Conservation (phyloP, 2,888 invertebrate genomes). For the Gisinianus flammeolus region DNA sequence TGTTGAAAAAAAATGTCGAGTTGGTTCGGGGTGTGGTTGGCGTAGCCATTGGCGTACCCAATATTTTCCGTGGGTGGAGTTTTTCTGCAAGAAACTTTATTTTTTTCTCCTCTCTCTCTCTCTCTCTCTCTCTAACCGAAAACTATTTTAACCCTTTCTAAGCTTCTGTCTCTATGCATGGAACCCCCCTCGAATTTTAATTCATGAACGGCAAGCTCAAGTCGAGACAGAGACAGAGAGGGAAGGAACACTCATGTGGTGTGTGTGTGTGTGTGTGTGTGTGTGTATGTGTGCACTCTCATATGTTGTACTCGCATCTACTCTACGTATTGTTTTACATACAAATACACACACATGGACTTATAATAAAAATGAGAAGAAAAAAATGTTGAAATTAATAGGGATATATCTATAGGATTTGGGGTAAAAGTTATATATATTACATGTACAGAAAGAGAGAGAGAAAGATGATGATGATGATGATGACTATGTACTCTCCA, state of each 20-base stretch:
- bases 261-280: neutral
- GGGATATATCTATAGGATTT: neutral
- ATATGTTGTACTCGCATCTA: too few species aligned
- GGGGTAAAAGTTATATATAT: neutral
- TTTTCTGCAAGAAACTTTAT: slow-evolving; percentile 33
- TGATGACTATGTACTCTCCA: neutral
- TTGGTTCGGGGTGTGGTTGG: slow-evolving; percentile 39
- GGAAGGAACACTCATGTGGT: neutral
- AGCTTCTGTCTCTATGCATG: neutral
- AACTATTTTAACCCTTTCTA: slow-evolving; percentile 27
- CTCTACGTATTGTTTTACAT: slow-evolving; percentile 5
- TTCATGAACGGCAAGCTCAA: slow-evolving; percentile 23
- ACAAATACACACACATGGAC: neutral
- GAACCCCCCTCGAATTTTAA: slow-evolving; percentile 41
- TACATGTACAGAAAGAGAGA: too few species aligned
- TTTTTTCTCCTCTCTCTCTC: slow-evolving; percentile 29
- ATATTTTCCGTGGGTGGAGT: slow-evolving; percentile 45
- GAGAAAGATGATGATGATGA: too few species aligned
- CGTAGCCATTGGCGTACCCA: slow-evolving; percentile 42
- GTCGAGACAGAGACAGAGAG: neutral
- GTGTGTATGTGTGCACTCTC: too few species aligned
- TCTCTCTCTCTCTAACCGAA: slow-evolving; percentile 14
- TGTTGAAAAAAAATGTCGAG: slow-evolving; percentile 39
- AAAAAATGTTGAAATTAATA: neutral
- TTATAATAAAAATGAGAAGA: neutral